phyloP scores from a whole-genome alignment of 2,113 vertebrate species.

The Prunella fulvescens region DNA sequence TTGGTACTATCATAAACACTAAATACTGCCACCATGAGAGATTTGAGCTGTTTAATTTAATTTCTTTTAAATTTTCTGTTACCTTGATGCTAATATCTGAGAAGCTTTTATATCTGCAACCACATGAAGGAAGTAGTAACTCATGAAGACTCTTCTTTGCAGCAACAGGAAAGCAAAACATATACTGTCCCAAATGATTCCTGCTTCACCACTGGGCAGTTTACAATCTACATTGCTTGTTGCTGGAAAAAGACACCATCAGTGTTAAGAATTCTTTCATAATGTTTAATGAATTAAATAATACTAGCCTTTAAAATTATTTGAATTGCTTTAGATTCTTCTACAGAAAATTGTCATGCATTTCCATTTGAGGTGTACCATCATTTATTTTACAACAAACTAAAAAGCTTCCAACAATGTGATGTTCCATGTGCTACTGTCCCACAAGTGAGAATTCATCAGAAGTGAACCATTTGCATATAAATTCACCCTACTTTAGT shows the following conservation, averaged over 20 bases:
- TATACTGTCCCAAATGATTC: conserved; percentile 99
- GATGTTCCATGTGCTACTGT: background rate
- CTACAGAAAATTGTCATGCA: background rate
- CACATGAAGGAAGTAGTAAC: conserved; percentile 97
- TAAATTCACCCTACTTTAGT: background rate
- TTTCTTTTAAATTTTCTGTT: background rate
- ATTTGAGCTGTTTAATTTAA: background rate
- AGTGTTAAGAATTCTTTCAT: background rate
- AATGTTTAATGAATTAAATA: background rate
- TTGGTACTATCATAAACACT: background rate
- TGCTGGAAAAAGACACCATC: conserved; percentile 63
- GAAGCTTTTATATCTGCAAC: conserved; percentile 97
- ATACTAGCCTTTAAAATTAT: background rate
- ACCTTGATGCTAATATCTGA: conserved; percentile 96
- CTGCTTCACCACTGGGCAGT: conserved; percentile 89
- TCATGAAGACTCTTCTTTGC: conserved; percentile 98
- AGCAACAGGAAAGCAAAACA: conserved; percentile 96
- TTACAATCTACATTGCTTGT: conserved; percentile 77
- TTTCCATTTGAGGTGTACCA: background rate
- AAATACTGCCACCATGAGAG: background rate
- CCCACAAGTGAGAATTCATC: background rate
- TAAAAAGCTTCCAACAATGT: background rate
- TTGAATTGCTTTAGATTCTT: background rate
- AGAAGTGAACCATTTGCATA: background rate
- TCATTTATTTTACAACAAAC: background rate